Base-by-base conservation (phyloP, 2,888 invertebrate genomes). In the Clitarchus hookeri region DNA sequence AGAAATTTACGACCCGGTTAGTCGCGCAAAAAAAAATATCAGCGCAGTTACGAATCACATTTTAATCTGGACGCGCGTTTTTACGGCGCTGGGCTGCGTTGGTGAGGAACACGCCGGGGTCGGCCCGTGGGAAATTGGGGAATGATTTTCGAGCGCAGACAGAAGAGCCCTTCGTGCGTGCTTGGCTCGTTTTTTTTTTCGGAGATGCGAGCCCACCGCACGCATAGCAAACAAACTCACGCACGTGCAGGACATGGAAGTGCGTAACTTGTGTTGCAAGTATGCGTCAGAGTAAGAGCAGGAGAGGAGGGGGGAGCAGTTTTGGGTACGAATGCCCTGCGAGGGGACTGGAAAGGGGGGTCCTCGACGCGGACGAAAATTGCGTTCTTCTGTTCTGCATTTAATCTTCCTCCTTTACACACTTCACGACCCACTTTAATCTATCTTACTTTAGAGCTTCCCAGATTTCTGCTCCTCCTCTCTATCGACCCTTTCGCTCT, bases 361-460 rank as follows among this genome's bases (percentile, higher is more conserved):
- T 19, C 65, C n/a, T 65, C n/a, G n/a, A 65, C 1, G 65, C 6
- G 19, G 65, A 19, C 65, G 65, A 65, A 65, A 65, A 65, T 65
- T 65, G 65, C 65, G 65, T 65, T 65, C 65, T 65, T 65, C 65
- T 65, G 65, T 23, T n/a, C 65, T 19, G 23, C 65, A n/a, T 65
- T 65, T 65, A n/a, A 65, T 65, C 65, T 23, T 0, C 65, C 65
- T 1, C 65, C 8, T n/a, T n/a, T n/a, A 65, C 65, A 23, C 65
- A 65, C 65, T 65, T 65, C 65, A n/a, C 65, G 65, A 3, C 65
- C 65, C 65, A 65, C 65, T 65, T 65, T 65, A 65, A 65, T 65
- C 65, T n/a, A 65, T 65, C 65, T 65, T 65, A n/a, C 65, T 65
- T 65, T 65, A 65, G 65, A 6, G n/a, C 65, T n/a, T 65, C 65